Conservation (phyloP, 2,888 invertebrate genomes). For the Cephus rjabovi region DNA sequence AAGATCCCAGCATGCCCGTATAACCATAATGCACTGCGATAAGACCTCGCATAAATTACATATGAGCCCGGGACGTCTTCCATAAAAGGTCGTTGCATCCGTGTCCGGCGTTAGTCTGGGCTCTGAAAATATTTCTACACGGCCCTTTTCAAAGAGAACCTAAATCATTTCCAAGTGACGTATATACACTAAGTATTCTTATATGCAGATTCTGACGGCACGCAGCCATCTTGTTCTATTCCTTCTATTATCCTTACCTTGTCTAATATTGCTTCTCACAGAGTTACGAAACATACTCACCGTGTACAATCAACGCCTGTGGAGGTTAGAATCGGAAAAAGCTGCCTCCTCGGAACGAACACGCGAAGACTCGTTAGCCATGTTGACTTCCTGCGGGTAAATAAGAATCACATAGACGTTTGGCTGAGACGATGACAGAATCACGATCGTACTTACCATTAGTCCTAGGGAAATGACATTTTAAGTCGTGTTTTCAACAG, state of each 20-base stretch:
- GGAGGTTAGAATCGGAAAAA: background rate
- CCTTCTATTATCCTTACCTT: background rate
- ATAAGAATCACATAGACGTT: background rate
- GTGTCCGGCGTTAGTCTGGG: background rate
- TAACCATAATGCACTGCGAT: background rate
- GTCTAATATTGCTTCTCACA: background rate
- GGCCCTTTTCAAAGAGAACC: background rate
- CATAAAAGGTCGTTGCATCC: background rate
- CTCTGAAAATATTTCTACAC: background rate
- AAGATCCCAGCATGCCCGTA: background rate
- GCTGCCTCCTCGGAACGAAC: background rate
- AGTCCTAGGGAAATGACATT: background rate
- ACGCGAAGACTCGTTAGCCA: background rate
- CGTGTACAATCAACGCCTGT: background rate
- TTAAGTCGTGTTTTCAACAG: background rate
- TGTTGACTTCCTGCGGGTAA: background rate
- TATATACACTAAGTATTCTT: too few relatives aligned
- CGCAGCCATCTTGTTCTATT: background rate
- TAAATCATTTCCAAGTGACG: background rate
- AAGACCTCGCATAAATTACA: background rate
- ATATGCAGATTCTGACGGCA: too few relatives aligned
- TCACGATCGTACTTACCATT: background rate
- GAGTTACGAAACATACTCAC: background rate
- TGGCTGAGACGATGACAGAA: background rate
- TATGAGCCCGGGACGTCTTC: background rate